A percentile compares a stretch with the other conserved stretches of the same genome.
Evolutionary conservation across 2,113 vertebrate genomes (phyloP).

Genomic region (Thamnophis sirtalis): DNA sequence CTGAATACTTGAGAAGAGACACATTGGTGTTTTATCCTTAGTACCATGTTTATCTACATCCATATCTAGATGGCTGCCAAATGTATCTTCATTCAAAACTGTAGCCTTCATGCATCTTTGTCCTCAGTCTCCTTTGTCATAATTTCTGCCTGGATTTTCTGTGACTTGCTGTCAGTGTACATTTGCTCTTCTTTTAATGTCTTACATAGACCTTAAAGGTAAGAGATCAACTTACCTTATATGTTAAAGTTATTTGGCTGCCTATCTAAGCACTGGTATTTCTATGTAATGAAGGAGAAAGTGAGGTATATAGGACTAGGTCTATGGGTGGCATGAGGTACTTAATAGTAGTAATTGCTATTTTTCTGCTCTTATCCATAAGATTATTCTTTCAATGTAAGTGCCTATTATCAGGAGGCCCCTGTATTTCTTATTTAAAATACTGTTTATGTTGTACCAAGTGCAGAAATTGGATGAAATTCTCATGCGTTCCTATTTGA

Average conservation of each 20-base stretch:
- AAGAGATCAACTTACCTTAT: not conserved
- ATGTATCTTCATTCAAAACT: conserved; percentile 8
- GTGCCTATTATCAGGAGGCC: not conserved
- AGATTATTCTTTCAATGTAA: not conserved
- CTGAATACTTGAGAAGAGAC: not conserved
- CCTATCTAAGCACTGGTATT: not conserved
- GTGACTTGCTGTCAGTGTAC: conserved; percentile 34
- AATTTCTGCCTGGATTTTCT: conserved; percentile 3
- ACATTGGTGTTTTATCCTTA: not conserved
- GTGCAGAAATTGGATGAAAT: not conserved
- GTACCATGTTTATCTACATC: not conserved
- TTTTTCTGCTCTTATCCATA: not conserved
- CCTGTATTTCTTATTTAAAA: not conserved
- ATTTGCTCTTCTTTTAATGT: conserved; percentile 26
- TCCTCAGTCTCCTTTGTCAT: not conserved
- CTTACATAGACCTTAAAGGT: not conserved
- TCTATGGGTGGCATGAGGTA: not conserved
- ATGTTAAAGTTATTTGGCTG: not conserved
- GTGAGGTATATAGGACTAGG: not conserved
- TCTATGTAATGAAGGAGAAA: not conserved
- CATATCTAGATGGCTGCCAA: not conserved
- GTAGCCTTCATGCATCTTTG: conserved; percentile 28
- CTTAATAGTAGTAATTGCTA: not conserved
- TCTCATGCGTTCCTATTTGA: not conserved
- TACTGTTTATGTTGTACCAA: not conserved